Conservation (phyloP, 2,113 vertebrate species). For the Puffinus mauretanicus region DNA sequence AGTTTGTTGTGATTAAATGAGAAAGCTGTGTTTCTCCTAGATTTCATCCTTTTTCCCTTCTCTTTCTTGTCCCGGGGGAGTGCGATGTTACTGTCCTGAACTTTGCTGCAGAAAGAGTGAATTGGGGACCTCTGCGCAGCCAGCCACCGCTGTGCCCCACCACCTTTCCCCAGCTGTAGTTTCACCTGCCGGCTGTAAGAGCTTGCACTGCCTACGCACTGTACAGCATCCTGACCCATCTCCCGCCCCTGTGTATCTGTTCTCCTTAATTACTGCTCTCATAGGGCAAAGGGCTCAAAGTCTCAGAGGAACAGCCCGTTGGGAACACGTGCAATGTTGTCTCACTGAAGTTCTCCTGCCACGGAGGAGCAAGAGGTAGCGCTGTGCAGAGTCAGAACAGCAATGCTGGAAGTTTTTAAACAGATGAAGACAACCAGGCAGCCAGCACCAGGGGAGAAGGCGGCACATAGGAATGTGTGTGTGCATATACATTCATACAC, state of each 20-base stretch:
- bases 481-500: background rate
- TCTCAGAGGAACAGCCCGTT: background rate
- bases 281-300: background rate
- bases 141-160: background rate
- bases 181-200: background rate
- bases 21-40: background rate
- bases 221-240: background rate
- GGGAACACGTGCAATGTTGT: background rate
- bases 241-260: background rate
- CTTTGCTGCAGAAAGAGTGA: background rate
- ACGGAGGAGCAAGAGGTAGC: background rate
- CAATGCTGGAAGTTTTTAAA: background rate
- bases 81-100: background rate
- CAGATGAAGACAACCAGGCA: background rate
- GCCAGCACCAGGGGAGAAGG: background rate
- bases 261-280: background rate
- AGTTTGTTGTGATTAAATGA: conserved; percentile 16
- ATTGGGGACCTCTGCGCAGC: background rate
- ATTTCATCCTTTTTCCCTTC: background rate
- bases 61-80: background rate
- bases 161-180: background rate
- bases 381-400: background rate
- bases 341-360: background rate
- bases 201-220: background rate
- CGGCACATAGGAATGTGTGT: rapidly evolving